These are phyloP conservation scores for Notocelia uddmanniana DNA, from an alignment of 2,888 invertebrate genomes.

Conservation along the genomic window DNA sequence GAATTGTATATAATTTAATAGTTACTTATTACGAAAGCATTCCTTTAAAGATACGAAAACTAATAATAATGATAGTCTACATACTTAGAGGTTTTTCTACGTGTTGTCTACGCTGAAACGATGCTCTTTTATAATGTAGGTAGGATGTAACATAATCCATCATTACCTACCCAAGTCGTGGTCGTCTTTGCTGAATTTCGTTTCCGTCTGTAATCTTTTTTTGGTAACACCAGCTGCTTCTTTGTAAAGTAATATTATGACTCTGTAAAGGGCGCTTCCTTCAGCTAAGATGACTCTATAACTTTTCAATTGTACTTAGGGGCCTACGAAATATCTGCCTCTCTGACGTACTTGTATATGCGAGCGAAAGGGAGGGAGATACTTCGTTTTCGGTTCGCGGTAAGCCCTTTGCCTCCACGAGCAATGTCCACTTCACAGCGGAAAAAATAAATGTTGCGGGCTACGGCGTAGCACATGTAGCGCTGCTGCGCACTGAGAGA, in stretches of 20 bases:
- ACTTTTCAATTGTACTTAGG: too few species aligned
- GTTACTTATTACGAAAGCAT: background rate
- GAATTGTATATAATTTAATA: background rate
- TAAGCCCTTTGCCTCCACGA: too few species aligned
- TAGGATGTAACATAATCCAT: background rate
- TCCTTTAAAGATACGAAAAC: background rate
- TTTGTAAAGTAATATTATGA: too few species aligned
- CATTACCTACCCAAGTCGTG: background rate
- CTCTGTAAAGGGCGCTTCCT: too few species aligned
- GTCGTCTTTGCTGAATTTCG: background rate
- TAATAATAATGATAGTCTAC: background rate
- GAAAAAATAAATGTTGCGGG: too few species aligned
- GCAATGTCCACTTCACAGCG: too few species aligned
- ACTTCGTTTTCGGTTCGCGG: too few species aligned
- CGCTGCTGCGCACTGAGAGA: background rate
- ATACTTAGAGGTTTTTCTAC: background rate
- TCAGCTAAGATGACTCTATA: too few species aligned
- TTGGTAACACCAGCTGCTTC: background rate
- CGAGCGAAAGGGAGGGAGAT: too few species aligned
- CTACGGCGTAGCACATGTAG: too few species aligned
- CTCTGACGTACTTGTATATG: too few species aligned
- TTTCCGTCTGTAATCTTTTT: background rate
- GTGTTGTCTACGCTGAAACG: background rate
- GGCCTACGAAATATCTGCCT: too few species aligned
- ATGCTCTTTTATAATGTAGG: background rate